Evolutionary conservation across 2,797 vertebrate species (phyloP), one percentile per base, ranked within the genome.

Genomic region (Muraenolepis orangiensis): DNA sequence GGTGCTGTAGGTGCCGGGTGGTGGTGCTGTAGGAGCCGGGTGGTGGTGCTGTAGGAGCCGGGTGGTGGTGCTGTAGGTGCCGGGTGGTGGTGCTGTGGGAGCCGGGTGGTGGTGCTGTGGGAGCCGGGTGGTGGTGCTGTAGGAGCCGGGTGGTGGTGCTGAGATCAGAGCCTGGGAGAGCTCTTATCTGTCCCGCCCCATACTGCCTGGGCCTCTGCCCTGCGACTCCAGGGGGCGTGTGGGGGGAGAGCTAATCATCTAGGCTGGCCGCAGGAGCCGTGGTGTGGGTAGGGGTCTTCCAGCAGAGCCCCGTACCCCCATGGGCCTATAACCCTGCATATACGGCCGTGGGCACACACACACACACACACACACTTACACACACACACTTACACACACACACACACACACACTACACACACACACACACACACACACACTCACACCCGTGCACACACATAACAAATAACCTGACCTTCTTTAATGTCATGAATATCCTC

Each of bases 101-200:
- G n/a, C n/a, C 10, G 61, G 61, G 61, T 26, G 23, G 61, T 2
- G 23, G 61, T 28, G 26, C 3, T 66, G 14, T n/a, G n/a, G n/a
- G n/a, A n/a, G n/a, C n/a, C n/a, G n/a, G n/a, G n/a, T n/a, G 51
- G 51, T 57, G 51, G 20, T 23, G 51, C 51, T n/a, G 51, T 57
- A 8, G 51, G 20, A 20, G n/a, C n/a, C 10, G 61, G 61, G 61
- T 26, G 23, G 61, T 2, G 23, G 61, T 28, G 26, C 3, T 66
- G 14, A 66, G 23, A 66, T 66, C 64, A 71, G 78, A 76, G 78
- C 81, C 72, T 36, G n/a, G n/a, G 73, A 31, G 69, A 79, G 76
- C 81, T 86, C 83, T 90, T 91, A 90, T 91, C 88, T 78, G 81
- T 72, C 69, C 72, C 42, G 74, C 69, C 70, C 74, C 81, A 79